A percentile compares a stretch with the other conserved stretches of the same genome.
phyloP scores from a whole-genome alignment of 1,140 invertebrate genomes.

The Bombus haemorrhoidalis region DNA sequence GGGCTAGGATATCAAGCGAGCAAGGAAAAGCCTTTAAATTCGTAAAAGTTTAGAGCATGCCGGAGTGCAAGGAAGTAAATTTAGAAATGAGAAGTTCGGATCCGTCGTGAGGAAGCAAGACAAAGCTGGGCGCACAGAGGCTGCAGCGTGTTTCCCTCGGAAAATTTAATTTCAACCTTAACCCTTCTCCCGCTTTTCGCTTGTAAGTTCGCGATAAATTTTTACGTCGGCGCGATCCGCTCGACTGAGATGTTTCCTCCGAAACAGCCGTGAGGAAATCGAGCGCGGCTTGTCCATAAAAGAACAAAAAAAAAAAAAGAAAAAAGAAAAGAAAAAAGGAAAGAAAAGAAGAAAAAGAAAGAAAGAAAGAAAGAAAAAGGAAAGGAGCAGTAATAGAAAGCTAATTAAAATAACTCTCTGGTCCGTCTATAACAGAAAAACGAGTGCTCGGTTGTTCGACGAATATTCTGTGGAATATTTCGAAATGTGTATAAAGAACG shows the following conservation, averaged over 20 bases:
- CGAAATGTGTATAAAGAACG: too few relatives aligned
- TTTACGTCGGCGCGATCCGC: neutral
- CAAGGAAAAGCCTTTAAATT: constrained; percentile 49
- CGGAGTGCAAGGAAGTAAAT: constrained; percentile 40
- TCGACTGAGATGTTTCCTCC: neutral
- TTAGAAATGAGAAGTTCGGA: constrained; percentile 40
- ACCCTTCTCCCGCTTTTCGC: neutral
- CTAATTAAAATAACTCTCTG: constrained; percentile 2
- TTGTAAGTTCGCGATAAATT: constrained; percentile 21
- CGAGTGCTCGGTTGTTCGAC: neutral
- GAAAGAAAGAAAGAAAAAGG: neutral
- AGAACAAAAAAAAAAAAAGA: neutral
- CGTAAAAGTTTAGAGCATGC: constrained; percentile 49
- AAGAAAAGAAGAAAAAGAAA: neutral
- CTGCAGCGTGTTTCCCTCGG: neutral
- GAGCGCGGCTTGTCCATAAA: neutral
- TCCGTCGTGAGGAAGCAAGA: constrained; percentile 32
- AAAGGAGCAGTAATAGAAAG: neutral
- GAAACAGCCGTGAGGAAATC: neutral
- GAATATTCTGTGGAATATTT: neutral
- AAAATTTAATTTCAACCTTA: constrained; percentile 43
- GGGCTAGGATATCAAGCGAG: constrained; percentile 39
- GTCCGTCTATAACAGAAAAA: neutral
- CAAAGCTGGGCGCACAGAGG: neutral
- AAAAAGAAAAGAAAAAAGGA: too few relatives aligned